Evolutionary conservation across 1,140 invertebrate genomes (phyloP), one percentile per base, ranked within the genome.

Genomic region (Cotesia chilonis): DNA sequence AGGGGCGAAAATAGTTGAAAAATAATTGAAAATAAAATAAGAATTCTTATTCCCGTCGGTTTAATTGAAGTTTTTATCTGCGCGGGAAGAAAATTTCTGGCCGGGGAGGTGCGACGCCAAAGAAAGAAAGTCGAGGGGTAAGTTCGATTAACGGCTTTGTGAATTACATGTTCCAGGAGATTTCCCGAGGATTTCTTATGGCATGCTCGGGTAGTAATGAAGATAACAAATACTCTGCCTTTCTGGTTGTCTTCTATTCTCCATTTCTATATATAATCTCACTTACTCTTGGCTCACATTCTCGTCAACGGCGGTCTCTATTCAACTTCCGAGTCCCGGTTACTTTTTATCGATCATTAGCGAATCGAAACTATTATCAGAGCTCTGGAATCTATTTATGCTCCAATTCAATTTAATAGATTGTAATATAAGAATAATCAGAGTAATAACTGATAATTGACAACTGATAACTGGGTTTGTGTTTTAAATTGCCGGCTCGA

Each of bases 21-120:
- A 47, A 12, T 28, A 41, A 70, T 61, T 14, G 9, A 57, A 38
- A 70, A 63, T 6, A 38, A 17, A 61, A 66, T 55, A 75, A 41
- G 28, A 28, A 68, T 74, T 71, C 55, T 68, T 6, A 57, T 38
- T 61, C 55, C 73, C 67, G 14, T 28, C 3, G 28, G 47, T 70
- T 82, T 81, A 81, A 81, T 81, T 81, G 73, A 66, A 70, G 76
- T 81, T 73, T 82, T 82, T 80, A 82, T 79, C 77, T 77, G n/a
- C 37, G 69, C 70, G 65, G 61, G 12, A 41, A 61, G 10, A 7
- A 47, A 6, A 47, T 10, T 47, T 28, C 28, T 28, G 28, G 28
- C 28, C 3, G 28, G 41, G 41, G 41, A 10, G 2, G 47, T 14
- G 38, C 17, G 38, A 36, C 12, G 36, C 41, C 41, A 17, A 10